phyloP scores from a whole-genome alignment of 2,113 vertebrate species.

The Ondatra zibethicus region DNA sequence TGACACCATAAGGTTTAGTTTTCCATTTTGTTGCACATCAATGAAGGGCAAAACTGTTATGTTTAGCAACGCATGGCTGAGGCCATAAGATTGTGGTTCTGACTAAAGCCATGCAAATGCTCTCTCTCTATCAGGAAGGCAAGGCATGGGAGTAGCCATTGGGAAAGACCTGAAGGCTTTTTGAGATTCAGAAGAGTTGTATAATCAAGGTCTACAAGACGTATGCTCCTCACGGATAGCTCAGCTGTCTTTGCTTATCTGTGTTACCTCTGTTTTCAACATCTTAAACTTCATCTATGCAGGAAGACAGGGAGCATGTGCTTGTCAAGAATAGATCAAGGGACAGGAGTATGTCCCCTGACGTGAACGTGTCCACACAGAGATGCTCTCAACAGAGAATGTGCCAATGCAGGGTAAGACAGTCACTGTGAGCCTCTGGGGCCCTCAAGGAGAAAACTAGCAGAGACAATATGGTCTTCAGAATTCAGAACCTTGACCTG shows the following conservation, averaged over 20 bases:
- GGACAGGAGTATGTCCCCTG: not conserved
- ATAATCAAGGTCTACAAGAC: not conserved
- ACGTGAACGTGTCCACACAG: not conserved
- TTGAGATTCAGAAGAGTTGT: not conserved
- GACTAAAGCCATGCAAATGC: not conserved
- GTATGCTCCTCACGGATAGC: not conserved
- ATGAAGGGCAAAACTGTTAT: not conserved
- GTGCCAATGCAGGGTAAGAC: not conserved
- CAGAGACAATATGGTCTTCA: not conserved
- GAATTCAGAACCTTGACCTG: slow-evolving; percentile 1
- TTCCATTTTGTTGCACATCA: slow-evolving; percentile 8
- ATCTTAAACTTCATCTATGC: not conserved
- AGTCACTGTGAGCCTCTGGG: not conserved
- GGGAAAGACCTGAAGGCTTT: not conserved
- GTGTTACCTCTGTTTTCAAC: not conserved
- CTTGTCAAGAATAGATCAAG: not conserved
- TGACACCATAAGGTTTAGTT: not conserved
- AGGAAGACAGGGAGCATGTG: not conserved
- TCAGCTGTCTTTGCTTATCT: not conserved
- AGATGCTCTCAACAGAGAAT: not conserved
- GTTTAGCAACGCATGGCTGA: slow-evolving; percentile 7
- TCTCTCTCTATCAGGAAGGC: not conserved
- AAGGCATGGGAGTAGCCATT: not conserved
- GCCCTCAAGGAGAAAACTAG: slow-evolving; percentile 9
- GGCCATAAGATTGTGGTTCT: not conserved